Percentiles rank a stretch among this genome's conserved stretches.
phyloP scores from a whole-genome alignment of 2,888 invertebrate species.

The Morpho achilles region DNA sequence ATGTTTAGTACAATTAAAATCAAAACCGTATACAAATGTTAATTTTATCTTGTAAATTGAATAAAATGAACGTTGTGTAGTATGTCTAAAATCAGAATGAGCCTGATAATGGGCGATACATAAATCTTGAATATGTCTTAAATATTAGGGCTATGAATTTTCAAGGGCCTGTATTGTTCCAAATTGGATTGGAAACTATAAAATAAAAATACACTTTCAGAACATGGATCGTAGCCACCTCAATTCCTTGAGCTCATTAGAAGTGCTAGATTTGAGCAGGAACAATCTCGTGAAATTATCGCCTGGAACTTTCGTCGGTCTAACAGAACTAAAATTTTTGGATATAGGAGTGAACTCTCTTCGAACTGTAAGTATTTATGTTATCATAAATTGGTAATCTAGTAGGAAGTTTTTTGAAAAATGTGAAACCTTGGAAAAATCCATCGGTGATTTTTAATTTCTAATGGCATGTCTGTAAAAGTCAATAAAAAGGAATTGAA shows the following conservation, averaged over 20 bases:
- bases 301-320: slow-evolving; percentile 88
- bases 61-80: background rate
- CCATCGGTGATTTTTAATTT: too few species aligned
- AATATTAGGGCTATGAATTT: background rate
- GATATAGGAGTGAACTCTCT: slow-evolving; percentile 92
- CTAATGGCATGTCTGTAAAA: too few species aligned
- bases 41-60: background rate
- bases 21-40: background rate
- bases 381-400: too few species aligned
- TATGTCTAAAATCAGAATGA: background rate
- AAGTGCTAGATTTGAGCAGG: slow-evolving; percentile 89
- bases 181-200: background rate
- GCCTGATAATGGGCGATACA: too few species aligned
- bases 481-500: too few species aligned
- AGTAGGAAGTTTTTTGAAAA: too few species aligned
- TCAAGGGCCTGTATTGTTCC: background rate
- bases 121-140: background rate
- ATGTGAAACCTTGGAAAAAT: too few species aligned
- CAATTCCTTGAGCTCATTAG: slow-evolving; percentile 82
- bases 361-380: slow-evolving; percentile 83
- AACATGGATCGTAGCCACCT: slow-evolving; percentile 87
- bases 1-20: too few species aligned
- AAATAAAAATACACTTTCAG: slow-evolving; percentile 61
- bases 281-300: slow-evolving; percentile 91
- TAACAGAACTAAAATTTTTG: slow-evolving; percentile 84